Conservation (phyloP, 2,797 vertebrate species). For the Sternotherus odoratus region DNA sequence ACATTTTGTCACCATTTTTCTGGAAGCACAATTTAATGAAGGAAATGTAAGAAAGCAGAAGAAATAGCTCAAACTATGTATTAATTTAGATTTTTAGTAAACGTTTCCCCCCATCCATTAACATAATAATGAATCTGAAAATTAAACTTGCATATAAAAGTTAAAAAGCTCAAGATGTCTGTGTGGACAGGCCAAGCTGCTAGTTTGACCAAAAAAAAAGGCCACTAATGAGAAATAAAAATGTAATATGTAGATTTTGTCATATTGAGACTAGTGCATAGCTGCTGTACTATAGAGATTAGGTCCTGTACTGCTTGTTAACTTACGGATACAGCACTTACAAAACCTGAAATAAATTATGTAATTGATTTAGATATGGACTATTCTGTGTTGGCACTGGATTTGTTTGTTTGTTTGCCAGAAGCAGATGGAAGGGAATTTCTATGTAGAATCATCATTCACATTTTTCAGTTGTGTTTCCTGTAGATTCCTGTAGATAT, state of each 20-base stretch:
- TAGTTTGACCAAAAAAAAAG: not conserved
- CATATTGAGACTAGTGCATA: not conserved
- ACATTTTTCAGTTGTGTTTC: not conserved
- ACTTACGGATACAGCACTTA: not conserved
- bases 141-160: not conserved
- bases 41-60: not conserved
- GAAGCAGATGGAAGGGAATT: not conserved
- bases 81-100: fast-evolving
- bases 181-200: not conserved
- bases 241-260: not conserved
- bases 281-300: not conserved
- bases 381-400: not conserved
- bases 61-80: not conserved
- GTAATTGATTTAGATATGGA: fast-evolving
- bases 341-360: not conserved
- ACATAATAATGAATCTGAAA: not conserved
- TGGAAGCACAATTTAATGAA: not conserved
- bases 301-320: not conserved
- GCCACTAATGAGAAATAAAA: not conserved
- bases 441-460: not conserved
- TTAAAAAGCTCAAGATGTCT: not conserved
- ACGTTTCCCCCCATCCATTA: no score
- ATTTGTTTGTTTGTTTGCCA: not conserved
- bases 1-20: not conserved
- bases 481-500: not conserved